Evolutionary conservation across 2,888 invertebrate genomes (phyloP).

Genomic region (Drosophila rubida): DNA sequence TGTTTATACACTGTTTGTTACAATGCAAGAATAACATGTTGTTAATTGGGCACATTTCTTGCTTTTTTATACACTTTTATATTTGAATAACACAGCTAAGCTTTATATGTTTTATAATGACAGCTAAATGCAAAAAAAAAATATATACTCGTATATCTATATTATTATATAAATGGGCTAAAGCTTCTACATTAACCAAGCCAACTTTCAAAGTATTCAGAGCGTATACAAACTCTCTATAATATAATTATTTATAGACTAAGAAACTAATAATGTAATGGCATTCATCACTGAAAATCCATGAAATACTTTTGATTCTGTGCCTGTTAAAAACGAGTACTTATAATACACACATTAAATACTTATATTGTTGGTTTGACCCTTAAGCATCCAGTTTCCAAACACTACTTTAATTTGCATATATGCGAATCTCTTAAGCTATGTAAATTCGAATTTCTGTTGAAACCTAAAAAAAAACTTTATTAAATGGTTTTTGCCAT

Average conservation of each 20-base stretch:
- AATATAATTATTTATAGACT: slow-evolving; percentile 33
- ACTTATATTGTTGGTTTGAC: neutral
- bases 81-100: slow-evolving; percentile 47
- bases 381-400: neutral
- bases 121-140: slow-evolving; percentile 25
- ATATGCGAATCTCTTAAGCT: slow-evolving; percentile 12
- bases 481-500: slow-evolving; percentile 64
- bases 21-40: slow-evolving; percentile 51
- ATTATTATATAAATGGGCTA: slow-evolving; percentile 34
- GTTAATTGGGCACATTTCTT: slow-evolving; percentile 65
- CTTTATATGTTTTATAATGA: slow-evolving; percentile 56
- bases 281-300: neutral
- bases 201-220: slow-evolving; percentile 69
- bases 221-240: slow-evolving; percentile 52
- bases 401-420: slow-evolving; percentile 6
- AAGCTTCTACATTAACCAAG: slow-evolving; percentile 56
- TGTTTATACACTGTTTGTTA: slow-evolving; percentile 64
- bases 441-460: slow-evolving; percentile 38
- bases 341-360: slow-evolving; percentile 4
- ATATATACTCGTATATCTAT: slow-evolving; percentile 11
- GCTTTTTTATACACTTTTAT: slow-evolving; percentile 68
- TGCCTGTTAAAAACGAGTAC: slow-evolving; percentile 62
- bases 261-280: slow-evolving; percentile 32
- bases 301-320: slow-evolving; percentile 42
- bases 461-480: slow-evolving; percentile 26